These are phyloP conservation scores for Oreohelix idahoensis DNA, from an alignment of 1,140 invertebrate genomes.

Conservation along the genomic window DNA sequence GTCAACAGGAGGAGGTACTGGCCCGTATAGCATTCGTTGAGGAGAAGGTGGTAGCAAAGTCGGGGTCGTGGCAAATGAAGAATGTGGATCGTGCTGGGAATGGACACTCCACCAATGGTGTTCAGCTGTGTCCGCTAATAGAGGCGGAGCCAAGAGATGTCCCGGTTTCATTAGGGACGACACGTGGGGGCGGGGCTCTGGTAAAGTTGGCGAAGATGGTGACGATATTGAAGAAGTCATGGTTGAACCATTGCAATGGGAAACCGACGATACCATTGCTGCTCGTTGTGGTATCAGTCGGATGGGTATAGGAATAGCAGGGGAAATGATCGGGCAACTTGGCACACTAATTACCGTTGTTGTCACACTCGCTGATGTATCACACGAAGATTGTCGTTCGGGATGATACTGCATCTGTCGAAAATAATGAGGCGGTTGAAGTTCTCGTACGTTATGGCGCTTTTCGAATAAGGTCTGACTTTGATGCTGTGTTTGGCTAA, in stretches of 20 bases:
- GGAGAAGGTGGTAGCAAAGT: not conserved
- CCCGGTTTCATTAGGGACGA: not conserved
- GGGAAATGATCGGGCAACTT: not conserved
- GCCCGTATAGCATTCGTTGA: not conserved
- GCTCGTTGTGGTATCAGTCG: not conserved
- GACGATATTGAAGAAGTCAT: slow-evolving; percentile 9
- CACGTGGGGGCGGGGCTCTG: not conserved
- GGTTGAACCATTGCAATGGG: not conserved
- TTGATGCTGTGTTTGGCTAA: slow-evolving; percentile 11
- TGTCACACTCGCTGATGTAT: not conserved
- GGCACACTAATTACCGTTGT: not conserved
- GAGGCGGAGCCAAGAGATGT: not conserved
- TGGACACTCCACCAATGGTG: slow-evolving; percentile 22
- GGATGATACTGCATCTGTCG: not conserved
- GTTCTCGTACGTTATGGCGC: not conserved
- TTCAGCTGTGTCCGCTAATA: not conserved
- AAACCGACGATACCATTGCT: not conserved
- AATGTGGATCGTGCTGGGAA: not conserved
- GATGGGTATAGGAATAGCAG: not conserved
- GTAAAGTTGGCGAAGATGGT: slow-evolving; percentile 21
- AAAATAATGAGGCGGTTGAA: not conserved
- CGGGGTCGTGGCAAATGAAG: not conserved
- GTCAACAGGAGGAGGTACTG: not conserved
- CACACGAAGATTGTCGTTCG: not conserved
- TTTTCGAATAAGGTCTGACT: not conserved